A percentile compares a stretch with the other conserved stretches of the same genome.
Conservation (phyloP, 2,113 vertebrate genomes). For the Rhea pennata region DNA sequence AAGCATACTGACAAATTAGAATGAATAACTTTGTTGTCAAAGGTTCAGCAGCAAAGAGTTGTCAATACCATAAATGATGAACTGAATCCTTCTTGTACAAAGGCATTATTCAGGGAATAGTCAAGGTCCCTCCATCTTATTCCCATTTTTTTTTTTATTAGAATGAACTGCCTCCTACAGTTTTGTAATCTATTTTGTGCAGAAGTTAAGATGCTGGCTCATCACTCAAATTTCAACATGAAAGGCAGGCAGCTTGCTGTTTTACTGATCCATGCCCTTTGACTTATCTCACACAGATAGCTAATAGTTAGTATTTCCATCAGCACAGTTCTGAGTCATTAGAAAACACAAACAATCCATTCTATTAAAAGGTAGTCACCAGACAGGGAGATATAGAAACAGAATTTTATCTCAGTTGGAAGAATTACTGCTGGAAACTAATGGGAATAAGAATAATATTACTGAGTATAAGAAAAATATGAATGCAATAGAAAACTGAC, state of each 20-base stretch:
- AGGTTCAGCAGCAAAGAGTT: not conserved
- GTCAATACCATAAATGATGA: not conserved
- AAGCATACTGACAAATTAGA: not conserved
- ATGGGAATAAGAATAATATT: not conserved
- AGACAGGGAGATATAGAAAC: not conserved
- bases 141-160: not conserved
- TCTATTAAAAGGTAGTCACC: not conserved
- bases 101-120: not conserved
- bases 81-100: not conserved
- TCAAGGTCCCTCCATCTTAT: not conserved
- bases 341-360: not conserved
- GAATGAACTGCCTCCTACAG: not conserved
- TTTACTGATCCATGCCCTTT: not conserved
- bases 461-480: not conserved
- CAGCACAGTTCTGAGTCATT: conserved; percentile 7
- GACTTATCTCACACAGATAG: not conserved
- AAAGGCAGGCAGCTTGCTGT: not conserved
- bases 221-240: not conserved
- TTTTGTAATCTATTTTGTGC: not conserved
- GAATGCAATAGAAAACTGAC: not conserved
- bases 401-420: not conserved
- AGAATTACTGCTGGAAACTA: not conserved
- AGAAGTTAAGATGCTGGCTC: not conserved
- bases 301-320: not conserved
- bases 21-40: not conserved